Conservation (phyloP, 2,888 invertebrate genomes). For the Sinhomidia bicolor region DNA sequence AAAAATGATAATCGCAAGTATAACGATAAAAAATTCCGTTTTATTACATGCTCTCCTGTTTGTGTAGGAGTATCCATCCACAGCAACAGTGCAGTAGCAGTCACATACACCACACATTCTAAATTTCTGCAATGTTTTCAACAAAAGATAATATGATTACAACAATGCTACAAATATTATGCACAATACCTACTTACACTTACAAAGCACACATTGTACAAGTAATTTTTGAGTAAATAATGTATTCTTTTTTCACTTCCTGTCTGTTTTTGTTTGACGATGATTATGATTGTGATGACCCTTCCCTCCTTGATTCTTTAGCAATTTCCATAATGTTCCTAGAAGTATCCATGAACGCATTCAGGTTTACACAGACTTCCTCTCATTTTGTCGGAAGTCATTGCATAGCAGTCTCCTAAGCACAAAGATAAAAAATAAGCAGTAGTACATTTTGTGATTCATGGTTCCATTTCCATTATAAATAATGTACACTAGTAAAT, state of each 20-base stretch:
- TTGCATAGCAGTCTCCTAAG: not conserved
- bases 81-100: not conserved
- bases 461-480: constrained; percentile 40
- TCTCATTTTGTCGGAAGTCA: constrained; percentile 6
- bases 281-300: constrained; percentile 50
- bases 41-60: not conserved
- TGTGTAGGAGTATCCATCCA: not conserved
- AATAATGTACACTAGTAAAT: constrained; percentile 27
- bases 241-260: constrained; percentile 60
- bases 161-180: not conserved
- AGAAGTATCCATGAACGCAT: not conserved
- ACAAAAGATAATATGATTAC: constrained; percentile 6
- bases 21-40: not conserved
- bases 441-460: not conserved
- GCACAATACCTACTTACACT: no score
- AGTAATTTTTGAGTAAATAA: constrained; percentile 29
- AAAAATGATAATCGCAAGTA: constrained; percentile 37
- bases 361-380: constrained; percentile 46
- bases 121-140: not conserved
- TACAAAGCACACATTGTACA: not conserved
- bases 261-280: constrained; percentile 47
- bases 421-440: not conserved
- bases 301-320: constrained; percentile 65
- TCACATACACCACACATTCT: no score
- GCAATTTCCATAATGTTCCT: constrained; percentile 65